phyloP scores from a whole-genome alignment of 2,888 invertebrate genomes.

The Platycheirus albimanus region DNA sequence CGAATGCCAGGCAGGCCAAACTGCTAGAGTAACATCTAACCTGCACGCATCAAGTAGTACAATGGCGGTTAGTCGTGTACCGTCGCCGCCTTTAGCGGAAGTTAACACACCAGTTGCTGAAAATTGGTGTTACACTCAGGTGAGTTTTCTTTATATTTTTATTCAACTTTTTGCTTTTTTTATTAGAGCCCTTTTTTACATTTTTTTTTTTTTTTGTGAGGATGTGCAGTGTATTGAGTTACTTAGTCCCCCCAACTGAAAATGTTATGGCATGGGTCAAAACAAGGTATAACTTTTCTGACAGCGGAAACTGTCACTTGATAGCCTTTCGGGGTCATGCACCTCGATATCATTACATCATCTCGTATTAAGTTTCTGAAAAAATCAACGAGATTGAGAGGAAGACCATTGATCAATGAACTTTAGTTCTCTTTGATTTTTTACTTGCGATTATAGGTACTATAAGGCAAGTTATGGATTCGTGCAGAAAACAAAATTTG shows the following conservation, averaged over 20 bases:
- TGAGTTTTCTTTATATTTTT: conserved; percentile 82
- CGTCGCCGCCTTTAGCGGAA: conserved; percentile 97
- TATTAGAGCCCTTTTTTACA: conserved; percentile 11
- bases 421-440: background rate
- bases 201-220: conserved; percentile 5
- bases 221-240: conserved; percentile 41
- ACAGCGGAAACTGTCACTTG: conserved; percentile 60
- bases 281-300: conserved; percentile 39
- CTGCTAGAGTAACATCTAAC: conserved; percentile 93
- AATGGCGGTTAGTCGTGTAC: conserved; percentile 98
- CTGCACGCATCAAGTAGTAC: conserved; percentile 92
- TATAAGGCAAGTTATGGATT: no score
- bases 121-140: conserved; percentile 99
- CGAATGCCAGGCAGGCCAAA: conserved; percentile 91
- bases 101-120: conserved; percentile 99
- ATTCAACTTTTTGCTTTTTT: background rate
- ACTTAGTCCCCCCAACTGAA: conserved; percentile 41
- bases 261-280: conserved; percentile 8
- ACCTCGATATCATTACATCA: no score
- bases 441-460: no score
- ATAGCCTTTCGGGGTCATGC: conserved; percentile 38
- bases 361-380: no score
- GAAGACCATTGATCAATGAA: conserved; percentile 11
- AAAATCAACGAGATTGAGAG: no score
- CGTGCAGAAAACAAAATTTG: no score